phyloP scores from a whole-genome alignment of 2,113 vertebrate genomes.

The Phycodurus eques region DNA sequence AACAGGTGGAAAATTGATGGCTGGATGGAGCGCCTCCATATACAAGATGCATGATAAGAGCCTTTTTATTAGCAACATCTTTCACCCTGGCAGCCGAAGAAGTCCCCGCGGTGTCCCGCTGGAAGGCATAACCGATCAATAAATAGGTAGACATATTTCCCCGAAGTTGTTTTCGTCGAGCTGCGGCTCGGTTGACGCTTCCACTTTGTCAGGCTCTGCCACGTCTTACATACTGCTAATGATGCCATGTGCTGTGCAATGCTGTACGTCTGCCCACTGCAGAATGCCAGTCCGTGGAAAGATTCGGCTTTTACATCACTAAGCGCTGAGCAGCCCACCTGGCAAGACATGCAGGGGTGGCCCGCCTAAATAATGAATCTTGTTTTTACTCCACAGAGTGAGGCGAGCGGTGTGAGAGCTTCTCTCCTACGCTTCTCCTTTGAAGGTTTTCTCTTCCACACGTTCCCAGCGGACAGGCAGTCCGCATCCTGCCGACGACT shows the following conservation, averaged over 20 bases:
- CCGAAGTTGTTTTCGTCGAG: background rate
- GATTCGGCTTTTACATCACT: background rate
- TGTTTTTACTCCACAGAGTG: background rate
- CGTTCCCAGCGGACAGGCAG: constrained; percentile 20
- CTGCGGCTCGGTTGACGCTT: constrained; percentile 12
- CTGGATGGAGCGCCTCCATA: background rate
- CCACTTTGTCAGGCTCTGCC: background rate
- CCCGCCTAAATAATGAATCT: constrained; percentile 2
- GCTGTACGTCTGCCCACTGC: background rate
- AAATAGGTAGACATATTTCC: background rate
- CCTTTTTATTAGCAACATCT: background rate
- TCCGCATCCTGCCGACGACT: constrained; percentile 26
- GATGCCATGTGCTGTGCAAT: background rate
- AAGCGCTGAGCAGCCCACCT: background rate
- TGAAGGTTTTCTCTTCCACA: background rate
- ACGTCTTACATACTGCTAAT: constrained; percentile 2
- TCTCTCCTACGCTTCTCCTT: constrained; percentile 6
- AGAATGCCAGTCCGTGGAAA: background rate
- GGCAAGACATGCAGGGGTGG: background rate
- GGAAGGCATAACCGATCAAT: background rate
- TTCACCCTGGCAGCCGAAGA: background rate
- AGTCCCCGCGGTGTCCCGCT: background rate
- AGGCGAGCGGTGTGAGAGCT: background rate
- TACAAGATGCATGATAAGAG: background rate
- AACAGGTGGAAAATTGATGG: background rate